phyloP scores from a whole-genome alignment of 2,888 invertebrate species.

The Gymnocheta viridis region DNA sequence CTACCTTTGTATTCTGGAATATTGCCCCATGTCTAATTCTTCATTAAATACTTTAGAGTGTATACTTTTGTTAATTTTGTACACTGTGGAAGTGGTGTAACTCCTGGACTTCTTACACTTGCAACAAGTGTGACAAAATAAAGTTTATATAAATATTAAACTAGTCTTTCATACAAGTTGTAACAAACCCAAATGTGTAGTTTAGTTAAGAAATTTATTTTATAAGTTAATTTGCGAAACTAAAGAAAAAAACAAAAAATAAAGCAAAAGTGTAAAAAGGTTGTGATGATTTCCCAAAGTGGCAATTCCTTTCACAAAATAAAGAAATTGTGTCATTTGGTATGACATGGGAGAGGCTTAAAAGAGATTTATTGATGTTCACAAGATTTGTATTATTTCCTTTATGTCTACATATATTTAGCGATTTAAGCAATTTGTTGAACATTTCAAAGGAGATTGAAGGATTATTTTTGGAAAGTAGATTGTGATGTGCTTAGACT shows the following conservation, averaged over 20 bases:
- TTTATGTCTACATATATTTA: too few relatives aligned
- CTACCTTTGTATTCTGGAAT: too few relatives aligned
- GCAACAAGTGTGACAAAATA: background rate
- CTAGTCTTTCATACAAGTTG: background rate
- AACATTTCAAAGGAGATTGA: too few relatives aligned
- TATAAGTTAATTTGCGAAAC: background rate
- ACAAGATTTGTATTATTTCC: background rate
- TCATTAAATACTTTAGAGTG: too few relatives aligned
- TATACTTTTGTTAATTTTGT: too few relatives aligned
- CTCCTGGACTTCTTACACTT: too few relatives aligned
- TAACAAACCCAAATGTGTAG: conserved; percentile 22
- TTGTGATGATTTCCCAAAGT: conserved; percentile 41
- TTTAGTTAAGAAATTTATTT: conserved; percentile 16
- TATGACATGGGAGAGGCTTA: background rate
- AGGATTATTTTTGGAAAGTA: too few relatives aligned
- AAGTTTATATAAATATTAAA: conserved; percentile 6
- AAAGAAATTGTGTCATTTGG: background rate
- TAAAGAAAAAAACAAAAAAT: background rate
- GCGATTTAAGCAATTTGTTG: too few relatives aligned
- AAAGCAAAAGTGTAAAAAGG: background rate
- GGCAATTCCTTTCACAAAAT: background rate
- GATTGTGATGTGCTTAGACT: too few relatives aligned
- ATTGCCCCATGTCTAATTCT: too few relatives aligned
- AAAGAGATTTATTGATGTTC: background rate
- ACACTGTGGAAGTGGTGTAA: too few relatives aligned